phyloP scores from a whole-genome alignment of 2,888 invertebrate genomes.

The Apocheima hispidaria region DNA sequence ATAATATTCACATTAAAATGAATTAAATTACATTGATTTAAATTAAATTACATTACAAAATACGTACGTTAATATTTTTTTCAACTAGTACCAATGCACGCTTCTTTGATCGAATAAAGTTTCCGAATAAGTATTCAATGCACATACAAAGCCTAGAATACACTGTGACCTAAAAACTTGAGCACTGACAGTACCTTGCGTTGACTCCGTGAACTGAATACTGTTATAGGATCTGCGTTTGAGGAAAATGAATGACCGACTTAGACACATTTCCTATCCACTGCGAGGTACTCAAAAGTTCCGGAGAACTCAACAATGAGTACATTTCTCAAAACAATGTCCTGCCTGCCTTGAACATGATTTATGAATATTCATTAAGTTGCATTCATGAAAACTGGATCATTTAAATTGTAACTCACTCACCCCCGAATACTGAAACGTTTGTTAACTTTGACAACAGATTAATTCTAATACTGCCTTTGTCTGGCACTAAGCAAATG shows the following conservation, averaged over 20 bases:
- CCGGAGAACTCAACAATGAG: background rate
- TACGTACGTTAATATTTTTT: background rate
- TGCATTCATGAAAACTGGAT: too few species aligned
- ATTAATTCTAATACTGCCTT: too few species aligned
- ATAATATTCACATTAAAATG: too few species aligned
- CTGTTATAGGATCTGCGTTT: background rate
- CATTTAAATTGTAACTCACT: too few species aligned
- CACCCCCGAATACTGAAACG: too few species aligned
- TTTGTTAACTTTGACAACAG: too few species aligned
- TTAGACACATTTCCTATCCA: background rate
- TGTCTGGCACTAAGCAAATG: too few species aligned
- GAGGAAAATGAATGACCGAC: constrained; percentile 4
- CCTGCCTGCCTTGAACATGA: too few species aligned
- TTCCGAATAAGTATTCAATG: constrained; percentile 32
- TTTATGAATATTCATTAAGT: too few species aligned
- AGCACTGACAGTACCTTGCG: constrained; percentile 19
- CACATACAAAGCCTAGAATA: constrained; percentile 32
- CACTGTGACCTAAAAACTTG: constrained; percentile 37
- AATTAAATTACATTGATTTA: too few species aligned
- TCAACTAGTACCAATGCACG: background rate
- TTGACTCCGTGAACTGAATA: constrained; percentile 17
- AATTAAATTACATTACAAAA: background rate
- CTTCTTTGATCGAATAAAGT: constrained; percentile 12
- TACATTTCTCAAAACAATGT: too few species aligned
- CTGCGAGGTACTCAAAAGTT: background rate